Base-by-base conservation (phyloP, 2,888 invertebrate species). In the Caenorhabditis plicata region DNA sequence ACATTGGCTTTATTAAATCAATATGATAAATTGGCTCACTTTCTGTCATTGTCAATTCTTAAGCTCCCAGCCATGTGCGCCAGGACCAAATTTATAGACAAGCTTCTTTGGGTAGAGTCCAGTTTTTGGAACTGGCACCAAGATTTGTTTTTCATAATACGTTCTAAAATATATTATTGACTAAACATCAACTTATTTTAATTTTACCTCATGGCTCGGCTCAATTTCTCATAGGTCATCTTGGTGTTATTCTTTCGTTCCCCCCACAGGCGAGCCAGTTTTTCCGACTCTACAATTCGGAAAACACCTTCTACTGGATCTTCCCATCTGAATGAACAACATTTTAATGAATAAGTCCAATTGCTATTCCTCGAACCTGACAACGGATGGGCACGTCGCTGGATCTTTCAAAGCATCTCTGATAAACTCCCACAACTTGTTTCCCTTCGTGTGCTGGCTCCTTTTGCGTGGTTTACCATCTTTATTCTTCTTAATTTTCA, bases 191-290 rank as follows among this genome's bases (percentile, higher is more conserved):
- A n/a, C n/a, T n/a, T n/a, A n/a, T n/a, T n/a, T n/a, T n/a, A n/a
- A n/a, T n/a, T n/a, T n/a, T 35, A 88, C 88, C 89, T 86, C 88
- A 92, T 90, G 15, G 92, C 92, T 64, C 92, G 84, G 82, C 90
- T 91, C 77, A 92, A 87, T 83, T 92, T 92, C 82, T 92, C 92
- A 80, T 91, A 92, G 35, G 89, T 91, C 92, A 92, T 92, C 81
- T 88, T 88, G 43, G 87, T 87, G 80, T 92, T 92, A 81, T 89
- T 88, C 81, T 91, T 91, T 81, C 89, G 84, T 61, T 87, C 87
- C 3, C 91, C 91, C 92, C 92, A 92, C 39, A 90, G 85, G 75
- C 88, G 87, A 1, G 92, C 91, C 4, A 92, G 89, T 78, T 88
- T 88, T 74, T 90, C 90, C 41, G 90, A 90, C 75, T 90, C 88